phyloP scores from a whole-genome alignment of 2,888 invertebrate genomes.

The Conomelus anceps region DNA sequence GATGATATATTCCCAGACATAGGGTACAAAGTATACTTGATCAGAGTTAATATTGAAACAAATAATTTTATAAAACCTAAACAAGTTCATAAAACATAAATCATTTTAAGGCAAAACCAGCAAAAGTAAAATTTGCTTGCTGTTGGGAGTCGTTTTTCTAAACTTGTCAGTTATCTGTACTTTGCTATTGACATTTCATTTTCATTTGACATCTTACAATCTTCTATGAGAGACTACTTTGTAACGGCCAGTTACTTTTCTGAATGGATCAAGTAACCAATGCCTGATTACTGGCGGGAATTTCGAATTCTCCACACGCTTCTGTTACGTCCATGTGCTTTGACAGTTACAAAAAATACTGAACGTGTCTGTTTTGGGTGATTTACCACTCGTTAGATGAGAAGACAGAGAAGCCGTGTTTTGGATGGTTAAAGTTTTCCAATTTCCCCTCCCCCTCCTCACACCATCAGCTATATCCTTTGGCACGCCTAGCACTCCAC shows the following conservation, averaged over 20 bases:
- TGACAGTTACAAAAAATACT: constrained; percentile 2
- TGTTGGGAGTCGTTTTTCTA: too few species aligned
- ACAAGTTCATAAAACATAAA: too few species aligned
- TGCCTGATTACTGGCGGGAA: neutral
- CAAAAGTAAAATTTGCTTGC: too few species aligned
- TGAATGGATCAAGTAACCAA: neutral
- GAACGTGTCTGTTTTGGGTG: constrained; percentile 13
- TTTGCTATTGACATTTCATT: too few species aligned
- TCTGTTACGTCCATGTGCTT: neutral
- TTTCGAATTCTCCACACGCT: neutral
- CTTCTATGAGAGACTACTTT: neutral
- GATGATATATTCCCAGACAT: too few species aligned
- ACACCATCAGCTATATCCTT: too few species aligned
- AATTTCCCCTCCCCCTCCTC: constrained; percentile 1
- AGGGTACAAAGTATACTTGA: too few species aligned
- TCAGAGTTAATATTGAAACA: too few species aligned
- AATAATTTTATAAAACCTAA: too few species aligned
- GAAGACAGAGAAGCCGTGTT: constrained; percentile 2
- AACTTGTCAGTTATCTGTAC: too few species aligned
- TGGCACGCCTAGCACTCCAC: neutral
- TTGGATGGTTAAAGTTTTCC: constrained; percentile 12
- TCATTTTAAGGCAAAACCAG: too few species aligned
- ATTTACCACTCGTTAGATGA: constrained; percentile 11
- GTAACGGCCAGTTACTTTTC: neutral
- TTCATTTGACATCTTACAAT: too few species aligned